phyloP scores from a whole-genome alignment of 2,797 vertebrate species.

The Serranus cabrilla region DNA sequence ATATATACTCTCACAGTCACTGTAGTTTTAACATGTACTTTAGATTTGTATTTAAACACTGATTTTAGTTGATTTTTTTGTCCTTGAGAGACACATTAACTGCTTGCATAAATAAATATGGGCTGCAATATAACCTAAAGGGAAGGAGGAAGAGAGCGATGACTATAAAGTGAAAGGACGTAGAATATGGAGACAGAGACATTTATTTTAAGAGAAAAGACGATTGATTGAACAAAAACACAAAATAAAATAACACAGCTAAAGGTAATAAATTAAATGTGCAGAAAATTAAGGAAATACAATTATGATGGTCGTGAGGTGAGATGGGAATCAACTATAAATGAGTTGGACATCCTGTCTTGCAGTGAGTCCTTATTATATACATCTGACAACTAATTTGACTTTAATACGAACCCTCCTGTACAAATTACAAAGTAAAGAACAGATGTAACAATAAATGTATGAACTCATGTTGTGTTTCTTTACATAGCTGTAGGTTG shows the following conservation, averaged over 20 bases:
- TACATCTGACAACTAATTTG: not conserved
- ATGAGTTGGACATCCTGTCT: not conserved
- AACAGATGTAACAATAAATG: not conserved
- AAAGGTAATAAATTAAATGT: not conserved
- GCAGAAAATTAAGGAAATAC: not conserved
- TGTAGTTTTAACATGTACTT: not conserved
- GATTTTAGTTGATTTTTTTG: constrained; percentile 2
- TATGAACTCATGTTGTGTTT: not conserved
- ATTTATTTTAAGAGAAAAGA: not conserved
- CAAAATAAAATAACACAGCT: not conserved
- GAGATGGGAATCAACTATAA: not conserved
- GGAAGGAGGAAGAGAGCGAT: not conserved
- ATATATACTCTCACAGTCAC: not conserved
- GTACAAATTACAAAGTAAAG: not conserved
- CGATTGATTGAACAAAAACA: not conserved
- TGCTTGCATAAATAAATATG: not conserved
- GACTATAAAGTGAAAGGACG: not conserved
- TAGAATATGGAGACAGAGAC: too few species aligned
- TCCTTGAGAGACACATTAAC: not conserved
- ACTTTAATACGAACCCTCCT: not conserved
- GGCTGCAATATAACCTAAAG: not conserved
- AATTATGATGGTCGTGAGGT: not conserved
- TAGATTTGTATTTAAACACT: not conserved
- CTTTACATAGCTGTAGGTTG: not conserved
- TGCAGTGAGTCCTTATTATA: not conserved